Evolutionary conservation across 2,797 vertebrate genomes (phyloP), one percentile per base, ranked within the genome.

Genomic region (Sparus aurata): DNA sequence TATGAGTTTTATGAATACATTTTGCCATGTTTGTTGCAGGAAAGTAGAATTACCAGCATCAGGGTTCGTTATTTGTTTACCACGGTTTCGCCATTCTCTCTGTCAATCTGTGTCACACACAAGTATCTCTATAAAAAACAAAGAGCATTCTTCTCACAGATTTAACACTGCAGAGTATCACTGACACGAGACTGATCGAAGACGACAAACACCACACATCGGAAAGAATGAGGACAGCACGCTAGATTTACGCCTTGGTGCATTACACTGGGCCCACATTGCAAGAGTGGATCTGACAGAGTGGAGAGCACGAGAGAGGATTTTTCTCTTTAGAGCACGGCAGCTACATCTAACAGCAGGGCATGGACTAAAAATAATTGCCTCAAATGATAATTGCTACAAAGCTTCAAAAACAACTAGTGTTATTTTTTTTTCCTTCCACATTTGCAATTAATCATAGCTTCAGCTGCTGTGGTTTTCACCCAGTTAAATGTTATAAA

Each of bases 341-440:
- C 60, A 38, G 77, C 77, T 63, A 61, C 77, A 85, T 81, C 70
- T 67, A 82, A 84, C 85, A 82, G 73, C 41, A 59, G 75, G 62
- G 25, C 63, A 34, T 49, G 43, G 76, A 76, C 78, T 77, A 87
- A 86, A 87, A 90, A 87, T 83, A 90, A 93, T 87, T 89, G 85
- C 85, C 77, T 85, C 69, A 87, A 90, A 93, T 90, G 87, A 89
- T 92, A 93, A 94, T 89, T 91, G 77, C 86, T 82, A 75, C 80
- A 88, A 88, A 86, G 77, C 86, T 79, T 75, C 34, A 87, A 90
- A 91, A 92, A 86, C 71, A 87, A 90, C 77, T 68, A 64, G 23
- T 38, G 16, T 18, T 45, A 49, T 58, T 54, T 68, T 50, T 70
- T 78, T 50, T 67, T 60, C 60, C 68, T 69, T 17, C 20, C 45